Evolutionary conservation across 2,113 vertebrate genomes (phyloP).

Genomic region (Odobenus rosmarus): DNA sequence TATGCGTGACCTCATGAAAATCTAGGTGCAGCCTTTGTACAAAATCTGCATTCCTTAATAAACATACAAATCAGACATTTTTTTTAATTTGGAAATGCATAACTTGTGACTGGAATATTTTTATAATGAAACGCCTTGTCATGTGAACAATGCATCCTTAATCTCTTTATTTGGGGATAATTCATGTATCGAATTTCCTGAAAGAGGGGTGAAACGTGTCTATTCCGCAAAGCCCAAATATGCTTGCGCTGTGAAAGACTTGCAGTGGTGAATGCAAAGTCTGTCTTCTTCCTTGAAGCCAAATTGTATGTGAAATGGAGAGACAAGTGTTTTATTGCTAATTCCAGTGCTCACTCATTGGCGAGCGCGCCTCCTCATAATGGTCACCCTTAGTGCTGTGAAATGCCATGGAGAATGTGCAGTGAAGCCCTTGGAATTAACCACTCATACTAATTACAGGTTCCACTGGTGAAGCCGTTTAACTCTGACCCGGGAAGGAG

Average conservation of each 20-base stretch:
- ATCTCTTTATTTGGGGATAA: not conserved
- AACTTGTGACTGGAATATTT: not conserved
- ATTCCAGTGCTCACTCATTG: not conserved
- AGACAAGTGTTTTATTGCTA: not conserved
- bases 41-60: not conserved
- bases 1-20: not conserved
- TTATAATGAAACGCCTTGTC: not conserved
- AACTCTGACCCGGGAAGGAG: slow-evolving; percentile 57
- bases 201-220: rapidly evolving
- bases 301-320: not conserved
- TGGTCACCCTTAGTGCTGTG: not conserved
- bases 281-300: not conserved
- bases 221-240: rapidly evolving
- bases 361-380: not conserved
- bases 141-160: not conserved
- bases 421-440: not conserved
- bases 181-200: not conserved
- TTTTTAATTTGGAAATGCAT: not conserved
- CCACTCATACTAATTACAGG: slow-evolving; percentile 48
- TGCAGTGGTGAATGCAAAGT: no score
- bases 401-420: not conserved
- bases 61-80: not conserved
- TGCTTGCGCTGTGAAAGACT: not conserved
- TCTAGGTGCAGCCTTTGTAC: not conserved
- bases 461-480: not conserved